A percentile compares a stretch with the other conserved stretches of the same genome.
Conservation (phyloP, 2,888 invertebrate species). For the Rotaria sp. region DNA sequence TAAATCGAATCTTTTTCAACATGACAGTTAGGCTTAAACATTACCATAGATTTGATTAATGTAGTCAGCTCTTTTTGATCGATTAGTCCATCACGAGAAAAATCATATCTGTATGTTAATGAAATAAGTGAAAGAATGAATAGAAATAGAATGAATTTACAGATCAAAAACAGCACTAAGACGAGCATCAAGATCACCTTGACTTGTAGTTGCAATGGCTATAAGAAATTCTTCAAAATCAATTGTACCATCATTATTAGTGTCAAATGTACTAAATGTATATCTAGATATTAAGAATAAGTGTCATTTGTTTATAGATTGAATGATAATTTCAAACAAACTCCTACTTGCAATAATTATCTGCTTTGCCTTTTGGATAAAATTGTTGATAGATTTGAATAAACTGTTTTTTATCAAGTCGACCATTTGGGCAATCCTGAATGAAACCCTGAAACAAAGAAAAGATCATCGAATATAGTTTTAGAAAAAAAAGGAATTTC, state of each 20-base stretch:
- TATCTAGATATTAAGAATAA: not conserved
- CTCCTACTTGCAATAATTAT: not conserved
- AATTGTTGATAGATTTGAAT: not conserved
- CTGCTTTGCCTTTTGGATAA: not conserved
- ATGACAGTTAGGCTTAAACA: not conserved
- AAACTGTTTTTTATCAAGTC: not conserved
- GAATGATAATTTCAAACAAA: not conserved
- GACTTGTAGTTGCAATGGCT: not conserved
- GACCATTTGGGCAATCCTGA: not conserved
- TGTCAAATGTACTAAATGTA: not conserved
- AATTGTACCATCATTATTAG: not conserved
- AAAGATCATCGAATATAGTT: not conserved
- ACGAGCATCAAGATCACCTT: not conserved
- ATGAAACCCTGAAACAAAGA: not conserved
- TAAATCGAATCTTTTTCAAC: not conserved
- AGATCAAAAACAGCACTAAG: not conserved
- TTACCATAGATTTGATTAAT: not conserved
- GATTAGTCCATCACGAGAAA: not conserved
- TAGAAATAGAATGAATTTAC: not conserved
- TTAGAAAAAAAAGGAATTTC: not conserved
- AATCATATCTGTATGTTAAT: not conserved
- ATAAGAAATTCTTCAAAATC: constrained; percentile 21
- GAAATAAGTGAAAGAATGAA: not conserved
- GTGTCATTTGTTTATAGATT: no score
- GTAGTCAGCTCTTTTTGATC: not conserved